Percentiles rank a stretch among this genome's conserved stretches.
These are phyloP conservation scores for Hyaena hyaena DNA, from an alignment of 2,113 vertebrate genomes.

Conservation along the genomic window DNA sequence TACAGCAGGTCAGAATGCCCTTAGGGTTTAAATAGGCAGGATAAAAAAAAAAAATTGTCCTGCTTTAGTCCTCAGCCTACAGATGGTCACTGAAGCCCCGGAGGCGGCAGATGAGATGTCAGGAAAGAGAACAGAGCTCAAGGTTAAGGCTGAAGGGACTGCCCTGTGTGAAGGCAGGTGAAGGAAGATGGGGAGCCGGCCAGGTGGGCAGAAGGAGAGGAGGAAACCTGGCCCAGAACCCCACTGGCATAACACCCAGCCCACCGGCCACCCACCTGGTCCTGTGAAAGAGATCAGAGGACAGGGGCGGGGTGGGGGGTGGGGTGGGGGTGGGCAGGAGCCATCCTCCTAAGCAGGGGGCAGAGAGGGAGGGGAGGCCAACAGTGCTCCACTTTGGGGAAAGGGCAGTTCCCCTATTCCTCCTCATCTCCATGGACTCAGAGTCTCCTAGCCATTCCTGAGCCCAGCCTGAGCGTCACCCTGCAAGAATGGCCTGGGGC, in stretches of 20 bases:
- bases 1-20: not conserved
- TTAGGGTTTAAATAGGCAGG: not conserved
- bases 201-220: not conserved
- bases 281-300: not conserved
- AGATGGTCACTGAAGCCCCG: not conserved
- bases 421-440: not conserved
- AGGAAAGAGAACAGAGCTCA: not conserved
- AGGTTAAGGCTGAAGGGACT: not conserved
- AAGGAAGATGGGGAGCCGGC: fast-evolving
- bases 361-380: fast-evolving
- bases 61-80: not conserved
- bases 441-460: not conserved
- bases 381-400: no score
- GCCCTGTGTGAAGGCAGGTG: not conserved
- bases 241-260: no score
- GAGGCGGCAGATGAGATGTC: not conserved
- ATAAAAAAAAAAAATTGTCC: not conserved
- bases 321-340: not conserved
- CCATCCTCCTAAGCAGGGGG: not conserved
- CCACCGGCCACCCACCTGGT: no score
- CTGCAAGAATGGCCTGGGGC: not conserved
- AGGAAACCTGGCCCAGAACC: not conserved
- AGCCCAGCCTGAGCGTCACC: not conserved
- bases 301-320: no score
- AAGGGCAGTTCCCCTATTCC: not conserved